Evolutionary conservation across 2,888 invertebrate species (phyloP).

Genomic region (Drosophila ezoana): DNA sequence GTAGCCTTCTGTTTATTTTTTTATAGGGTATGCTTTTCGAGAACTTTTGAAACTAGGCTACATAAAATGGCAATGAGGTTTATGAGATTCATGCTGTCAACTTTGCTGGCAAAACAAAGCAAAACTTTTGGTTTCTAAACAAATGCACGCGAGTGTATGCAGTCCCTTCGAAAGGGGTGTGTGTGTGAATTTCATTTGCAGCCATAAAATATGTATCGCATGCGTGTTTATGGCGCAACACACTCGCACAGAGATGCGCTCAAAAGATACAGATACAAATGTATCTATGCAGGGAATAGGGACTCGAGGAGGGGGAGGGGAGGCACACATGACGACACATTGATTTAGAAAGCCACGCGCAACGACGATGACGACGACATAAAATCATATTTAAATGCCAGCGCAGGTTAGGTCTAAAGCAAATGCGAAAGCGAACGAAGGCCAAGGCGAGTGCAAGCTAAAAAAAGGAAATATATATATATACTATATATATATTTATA

Average conservation of each 20-base stretch:
- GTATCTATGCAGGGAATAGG: background rate
- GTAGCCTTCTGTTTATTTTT: too few relatives aligned
- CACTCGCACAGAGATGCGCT: conserved; percentile 18
- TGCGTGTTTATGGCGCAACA: conserved; percentile 68
- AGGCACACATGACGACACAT: conserved; percentile 21
- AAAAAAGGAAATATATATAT: conserved; percentile 16
- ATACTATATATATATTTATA: background rate
- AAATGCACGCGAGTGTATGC: conserved; percentile 14
- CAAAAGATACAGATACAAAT: conserved; percentile 34
- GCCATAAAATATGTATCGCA: conserved; percentile 71
- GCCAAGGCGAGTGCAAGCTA: conserved; percentile 57
- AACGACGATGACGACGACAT: conserved; percentile 24
- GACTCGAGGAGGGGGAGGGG: background rate
- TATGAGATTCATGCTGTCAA: conserved; percentile 15
- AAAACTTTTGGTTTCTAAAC: conserved; percentile 23
- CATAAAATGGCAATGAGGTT: conserved; percentile 17
- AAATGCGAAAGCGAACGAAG: conserved; percentile 42
- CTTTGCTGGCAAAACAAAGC: conserved; percentile 14
- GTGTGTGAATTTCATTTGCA: conserved; percentile 42
- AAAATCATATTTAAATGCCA: conserved; percentile 65
- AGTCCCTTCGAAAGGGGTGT: conserved; percentile 12
- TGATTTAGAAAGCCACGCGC: conserved; percentile 44
- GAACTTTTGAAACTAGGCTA: conserved; percentile 37
- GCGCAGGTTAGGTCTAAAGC: conserved; percentile 34
- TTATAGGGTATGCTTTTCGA: background rate